A percentile compares a stretch with the other conserved stretches of the same genome.
phyloP scores from a whole-genome alignment of 2,888 invertebrate genomes.

The Ferdinandea cuprea region DNA sequence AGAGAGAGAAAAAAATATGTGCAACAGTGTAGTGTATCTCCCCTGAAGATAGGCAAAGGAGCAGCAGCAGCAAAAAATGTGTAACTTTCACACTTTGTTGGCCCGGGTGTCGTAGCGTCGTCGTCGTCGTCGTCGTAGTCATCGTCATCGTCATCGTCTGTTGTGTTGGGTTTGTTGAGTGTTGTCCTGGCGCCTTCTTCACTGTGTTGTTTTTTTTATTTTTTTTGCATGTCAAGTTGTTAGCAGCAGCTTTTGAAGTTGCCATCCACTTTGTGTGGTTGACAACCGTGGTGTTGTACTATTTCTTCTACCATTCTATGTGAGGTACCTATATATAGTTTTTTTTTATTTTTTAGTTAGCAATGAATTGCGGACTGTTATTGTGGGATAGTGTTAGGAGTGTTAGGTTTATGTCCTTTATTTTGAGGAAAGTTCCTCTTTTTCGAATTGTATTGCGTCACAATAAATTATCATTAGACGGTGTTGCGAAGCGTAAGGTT shows the following conservation, averaged over 20 bases:
- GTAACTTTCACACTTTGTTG: slow-evolving; percentile 70
- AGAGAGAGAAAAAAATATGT: slow-evolving; percentile 19
- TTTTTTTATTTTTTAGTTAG: slow-evolving; percentile 13
- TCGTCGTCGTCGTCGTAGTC: too few species aligned
- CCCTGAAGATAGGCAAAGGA: slow-evolving; percentile 58
- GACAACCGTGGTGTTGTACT: slow-evolving; percentile 64
- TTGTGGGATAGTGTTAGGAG: slow-evolving; percentile 29
- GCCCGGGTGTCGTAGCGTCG: slow-evolving; percentile 25
- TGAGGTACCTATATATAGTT: neutral
- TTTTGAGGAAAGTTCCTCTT: slow-evolving; percentile 14
- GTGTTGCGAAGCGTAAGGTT: slow-evolving; percentile 61
- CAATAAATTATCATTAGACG: slow-evolving; percentile 71
- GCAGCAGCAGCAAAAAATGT: slow-evolving; percentile 52
- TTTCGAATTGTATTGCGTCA: slow-evolving; percentile 54
- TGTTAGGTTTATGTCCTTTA: slow-evolving; percentile 46
- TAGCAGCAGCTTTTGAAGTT: slow-evolving; percentile 70
- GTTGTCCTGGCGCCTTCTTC: slow-evolving; percentile 65
- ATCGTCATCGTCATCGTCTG: too few species aligned
- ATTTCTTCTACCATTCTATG: slow-evolving; percentile 20
- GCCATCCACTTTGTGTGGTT: slow-evolving; percentile 71
- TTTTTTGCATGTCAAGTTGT: slow-evolving; percentile 67
- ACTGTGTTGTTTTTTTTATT: slow-evolving; percentile 19
- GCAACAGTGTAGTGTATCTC: slow-evolving; percentile 38
- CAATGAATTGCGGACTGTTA: slow-evolving; percentile 32
- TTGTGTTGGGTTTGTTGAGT: slow-evolving; percentile 54